Evolutionary conservation across 2,888 invertebrate species (phyloP).

Genomic region (Dryomyza anilis): DNA sequence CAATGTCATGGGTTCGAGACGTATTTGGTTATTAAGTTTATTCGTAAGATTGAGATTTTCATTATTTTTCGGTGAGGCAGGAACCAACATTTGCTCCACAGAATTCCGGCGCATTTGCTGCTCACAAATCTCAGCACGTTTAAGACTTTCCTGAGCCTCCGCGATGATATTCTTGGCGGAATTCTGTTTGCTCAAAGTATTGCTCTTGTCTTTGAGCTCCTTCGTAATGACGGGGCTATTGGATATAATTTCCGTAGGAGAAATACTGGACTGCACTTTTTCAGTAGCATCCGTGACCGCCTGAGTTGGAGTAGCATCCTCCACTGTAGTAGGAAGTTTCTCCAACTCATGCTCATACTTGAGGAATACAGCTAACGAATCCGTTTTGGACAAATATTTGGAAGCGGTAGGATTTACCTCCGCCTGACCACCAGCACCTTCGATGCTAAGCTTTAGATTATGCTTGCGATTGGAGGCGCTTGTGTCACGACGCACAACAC

Average conservation of each 20-base stretch:
- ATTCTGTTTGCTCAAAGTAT: slow-evolving; percentile 58
- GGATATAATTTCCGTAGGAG: not conserved
- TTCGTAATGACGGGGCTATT: slow-evolving; percentile 42
- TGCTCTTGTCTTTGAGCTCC: slow-evolving; percentile 60
- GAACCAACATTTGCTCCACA: no score
- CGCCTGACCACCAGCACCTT: slow-evolving; percentile 25
- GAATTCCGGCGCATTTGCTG: no score
- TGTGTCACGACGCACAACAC: slow-evolving; percentile 56
- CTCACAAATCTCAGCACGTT: not conserved
- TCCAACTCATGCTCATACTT: slow-evolving; percentile 60
- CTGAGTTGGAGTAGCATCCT: slow-evolving; percentile 11
- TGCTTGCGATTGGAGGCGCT: slow-evolving; percentile 55
- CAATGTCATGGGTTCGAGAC: slow-evolving; percentile 41
- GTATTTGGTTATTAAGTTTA: slow-evolving; percentile 34
- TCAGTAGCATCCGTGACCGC: not conserved
- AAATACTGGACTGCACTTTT: not conserved
- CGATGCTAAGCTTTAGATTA: slow-evolving; percentile 43
- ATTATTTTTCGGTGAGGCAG: slow-evolving; percentile 33
- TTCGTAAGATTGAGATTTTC: slow-evolving; percentile 34
- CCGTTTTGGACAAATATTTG: slow-evolving; percentile 55
- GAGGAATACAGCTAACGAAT: slow-evolving; percentile 59
- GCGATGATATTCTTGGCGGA: slow-evolving; percentile 51
- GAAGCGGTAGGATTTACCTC: slow-evolving; percentile 26
- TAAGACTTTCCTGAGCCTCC: slow-evolving; percentile 20
- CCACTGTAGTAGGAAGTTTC: slow-evolving; percentile 42